phyloP scores from a whole-genome alignment of 1,140 invertebrate genomes.

The Drosophila albomicans region DNA sequence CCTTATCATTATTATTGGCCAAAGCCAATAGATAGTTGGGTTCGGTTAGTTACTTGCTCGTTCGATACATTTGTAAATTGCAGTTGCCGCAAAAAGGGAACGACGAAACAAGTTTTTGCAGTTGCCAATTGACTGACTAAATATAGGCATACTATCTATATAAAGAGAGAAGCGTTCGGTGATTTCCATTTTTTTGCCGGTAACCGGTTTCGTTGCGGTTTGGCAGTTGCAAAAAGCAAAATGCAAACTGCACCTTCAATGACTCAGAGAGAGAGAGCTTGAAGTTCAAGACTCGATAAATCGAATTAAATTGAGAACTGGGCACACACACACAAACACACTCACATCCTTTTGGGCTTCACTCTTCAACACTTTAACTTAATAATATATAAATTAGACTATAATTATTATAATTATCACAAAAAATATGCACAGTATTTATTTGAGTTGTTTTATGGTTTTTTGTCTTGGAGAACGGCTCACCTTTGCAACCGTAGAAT shows the following conservation, averaged over 20 bases:
- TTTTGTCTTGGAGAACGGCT: slow-evolving; percentile 75
- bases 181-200: slow-evolving; percentile 54
- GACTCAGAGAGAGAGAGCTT: slow-evolving; percentile 44
- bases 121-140: slow-evolving; percentile 2
- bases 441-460: slow-evolving; percentile 26
- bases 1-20: slow-evolving; percentile 10
- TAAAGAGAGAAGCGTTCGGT: slow-evolving; percentile 9
- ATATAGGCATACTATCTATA: slow-evolving; percentile 17
- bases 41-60: neutral
- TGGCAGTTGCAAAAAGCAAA: slow-evolving; percentile 36
- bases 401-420: slow-evolving; percentile 19
- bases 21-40: slow-evolving; percentile 2
- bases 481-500: slow-evolving; percentile 85
- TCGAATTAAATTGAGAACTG: slow-evolving; percentile 5
- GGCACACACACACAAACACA: slow-evolving; percentile 1
- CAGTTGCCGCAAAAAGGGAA: slow-evolving; percentile 20
- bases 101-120: slow-evolving; percentile 66
- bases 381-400: slow-evolving; percentile 31
- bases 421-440: slow-evolving; percentile 5
- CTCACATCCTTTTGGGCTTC: slow-evolving; percentile 25
- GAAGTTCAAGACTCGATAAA: neutral
- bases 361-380: slow-evolving; percentile 29
- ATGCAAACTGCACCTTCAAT: slow-evolving; percentile 37
- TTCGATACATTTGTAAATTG: slow-evolving; percentile 18
- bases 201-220: slow-evolving; percentile 72